Evolutionary conservation across 2,797 vertebrate genomes (phyloP).

Genomic region (Falco columbarius): DNA sequence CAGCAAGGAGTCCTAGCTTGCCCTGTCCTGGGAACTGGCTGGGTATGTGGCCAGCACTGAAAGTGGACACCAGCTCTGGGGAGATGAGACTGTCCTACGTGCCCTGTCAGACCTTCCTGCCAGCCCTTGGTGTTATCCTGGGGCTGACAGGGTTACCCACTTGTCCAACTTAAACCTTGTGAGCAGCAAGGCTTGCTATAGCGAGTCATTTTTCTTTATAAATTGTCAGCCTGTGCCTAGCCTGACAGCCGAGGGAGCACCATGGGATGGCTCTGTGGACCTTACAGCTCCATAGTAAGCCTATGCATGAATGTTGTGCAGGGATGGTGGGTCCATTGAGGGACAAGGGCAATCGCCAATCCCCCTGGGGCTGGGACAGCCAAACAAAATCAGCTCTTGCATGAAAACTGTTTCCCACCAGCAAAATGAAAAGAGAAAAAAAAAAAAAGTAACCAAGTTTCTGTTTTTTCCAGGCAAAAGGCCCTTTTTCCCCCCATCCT

Average conservation of each 20-base stretch:
- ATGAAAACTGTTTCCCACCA: background rate
- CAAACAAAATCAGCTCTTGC: background rate
- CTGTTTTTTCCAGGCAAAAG: background rate
- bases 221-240: background rate
- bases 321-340: background rate
- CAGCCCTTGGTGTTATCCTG: background rate
- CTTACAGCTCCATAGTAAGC: background rate
- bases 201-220: rapidly evolving
- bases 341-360: background rate
- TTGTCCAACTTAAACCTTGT: background rate
- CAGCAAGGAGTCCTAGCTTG: background rate
- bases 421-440: background rate
- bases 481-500: rapidly evolving
- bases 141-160: background rate
- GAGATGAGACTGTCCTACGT: background rate
- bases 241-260: background rate
- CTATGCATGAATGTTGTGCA: background rate
- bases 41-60: background rate
- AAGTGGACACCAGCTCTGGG: background rate
- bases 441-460: background rate
- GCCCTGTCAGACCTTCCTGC: background rate
- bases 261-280: background rate
- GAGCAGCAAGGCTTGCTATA: background rate
- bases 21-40: background rate
- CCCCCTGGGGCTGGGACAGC: background rate